Evolutionary conservation across 2,113 vertebrate species (phyloP).

Genomic region (Pterocles orientalis): DNA sequence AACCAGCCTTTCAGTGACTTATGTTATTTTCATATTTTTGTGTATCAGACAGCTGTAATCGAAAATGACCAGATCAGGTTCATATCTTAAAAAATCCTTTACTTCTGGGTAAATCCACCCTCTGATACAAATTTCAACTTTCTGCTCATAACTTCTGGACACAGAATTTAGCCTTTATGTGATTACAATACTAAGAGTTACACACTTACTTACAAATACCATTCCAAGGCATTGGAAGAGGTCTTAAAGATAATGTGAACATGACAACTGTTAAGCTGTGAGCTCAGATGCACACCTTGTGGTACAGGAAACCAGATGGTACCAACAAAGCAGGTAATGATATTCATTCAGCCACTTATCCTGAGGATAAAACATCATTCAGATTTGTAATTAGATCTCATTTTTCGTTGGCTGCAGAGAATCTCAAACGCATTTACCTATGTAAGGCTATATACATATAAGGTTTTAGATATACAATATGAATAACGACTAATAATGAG

Average conservation of each 20-base stretch:
- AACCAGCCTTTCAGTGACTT: neutral
- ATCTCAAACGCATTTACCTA: neutral
- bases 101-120: too few species aligned
- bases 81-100: neutral
- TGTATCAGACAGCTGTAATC: neutral
- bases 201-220: neutral
- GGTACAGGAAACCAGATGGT: neutral
- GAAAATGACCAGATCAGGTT: neutral
- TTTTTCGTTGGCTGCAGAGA: neutral
- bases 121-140: neutral
- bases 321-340: neutral
- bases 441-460: neutral
- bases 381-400: neutral
- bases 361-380: neutral
- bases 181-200: neutral
- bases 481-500: neutral
- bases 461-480: neutral
- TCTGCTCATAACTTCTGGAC: neutral
- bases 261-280: neutral
- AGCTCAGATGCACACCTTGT: neutral
- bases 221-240: neutral
- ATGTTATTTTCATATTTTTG: fast-evolving
- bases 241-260: neutral
- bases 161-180: neutral
- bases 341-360: neutral